Evolutionary conservation across 2,113 vertebrate species (phyloP), one percentile per base, ranked within the genome.

Genomic region (Murina feae): DNA sequence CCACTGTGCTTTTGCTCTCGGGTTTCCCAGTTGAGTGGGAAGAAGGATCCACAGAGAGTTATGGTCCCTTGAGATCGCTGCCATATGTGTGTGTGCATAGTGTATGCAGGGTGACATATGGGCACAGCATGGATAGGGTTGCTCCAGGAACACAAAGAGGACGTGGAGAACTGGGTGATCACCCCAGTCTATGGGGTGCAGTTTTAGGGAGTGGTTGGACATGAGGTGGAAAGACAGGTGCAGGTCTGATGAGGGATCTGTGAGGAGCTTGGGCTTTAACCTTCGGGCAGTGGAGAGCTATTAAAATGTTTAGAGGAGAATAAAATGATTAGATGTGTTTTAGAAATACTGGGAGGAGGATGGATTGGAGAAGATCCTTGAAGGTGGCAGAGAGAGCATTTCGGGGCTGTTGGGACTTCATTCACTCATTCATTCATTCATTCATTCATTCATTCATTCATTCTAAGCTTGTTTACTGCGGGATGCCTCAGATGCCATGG

Each of bases 41-140:
- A 86, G 63, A 58, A 65, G 53, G 65, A 60, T 1, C 7, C 23
- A 2, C 47, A n/a, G 32, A 71, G 55, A 92, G 37, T 13, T 8
- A 2, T n/a, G 44, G 21, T 12, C 28, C 37, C 1, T 0, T 14
- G 44, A 11, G 37, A 53, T 16, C 4, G 9, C 6, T 42, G 5
- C n/a, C 9, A 2, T 10, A 6, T 47, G 10, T 30, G 14, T 30
- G 14, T 23, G 20, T 12, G 16, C 21, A 0, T 12, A 14, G 55
- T 83, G 30, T 55, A 21, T 55, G 49, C 13, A 58, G 30, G 53
- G 75, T 81, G 89, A 63, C 65, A 11, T 60, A 20, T 44, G 21
- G 20, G 53, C 81, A 60, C 28, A 74, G 32, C 44, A 49, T 9
- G 4, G 25, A 18, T 7, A 6, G 12, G 9, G 37, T 13, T 37